Percentiles rank a stretch among this genome's conserved stretches.
These are phyloP conservation scores for Eleutherodactylus coqui DNA, from an alignment of 2,797 vertebrate genomes.

Conservation along the genomic window DNA sequence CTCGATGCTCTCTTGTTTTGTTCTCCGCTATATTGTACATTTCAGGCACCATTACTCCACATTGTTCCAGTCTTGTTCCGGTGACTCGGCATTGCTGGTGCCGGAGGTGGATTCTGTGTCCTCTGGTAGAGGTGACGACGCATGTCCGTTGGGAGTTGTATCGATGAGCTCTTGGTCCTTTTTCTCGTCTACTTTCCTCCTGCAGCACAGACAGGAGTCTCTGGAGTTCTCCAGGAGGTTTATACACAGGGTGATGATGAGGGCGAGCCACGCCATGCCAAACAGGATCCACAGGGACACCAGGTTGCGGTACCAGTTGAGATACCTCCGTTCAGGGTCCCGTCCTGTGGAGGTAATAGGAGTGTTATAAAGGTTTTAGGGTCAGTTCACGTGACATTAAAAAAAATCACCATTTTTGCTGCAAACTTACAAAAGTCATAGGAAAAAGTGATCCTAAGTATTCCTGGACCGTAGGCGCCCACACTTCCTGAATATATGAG, in stretches of 20 bases:
- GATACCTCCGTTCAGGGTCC: constrained; percentile 81
- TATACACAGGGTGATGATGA: constrained; percentile 87
- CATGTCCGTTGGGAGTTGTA: constrained; percentile 40
- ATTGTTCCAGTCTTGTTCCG: not conserved
- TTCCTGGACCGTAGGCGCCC: no score
- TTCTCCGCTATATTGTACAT: no score
- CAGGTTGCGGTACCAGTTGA: constrained; percentile 85
- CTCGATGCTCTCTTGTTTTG: no score
- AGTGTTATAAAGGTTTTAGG: not conserved
- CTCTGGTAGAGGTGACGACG: not conserved
- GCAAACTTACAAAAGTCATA: no score
- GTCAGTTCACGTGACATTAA: no score
- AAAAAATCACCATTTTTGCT: no score
- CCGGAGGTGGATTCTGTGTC: constrained; percentile 8
- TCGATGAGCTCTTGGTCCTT: constrained; percentile 64
- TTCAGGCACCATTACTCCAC: not conserved
- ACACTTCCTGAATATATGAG: no score
- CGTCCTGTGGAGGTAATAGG: constrained; percentile 74
- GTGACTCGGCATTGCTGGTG: not conserved
- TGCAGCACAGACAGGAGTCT: constrained; percentile 64
- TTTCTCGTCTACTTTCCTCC: constrained; percentile 28
- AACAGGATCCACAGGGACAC: constrained; percentile 93
- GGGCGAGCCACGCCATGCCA: constrained; percentile 90
- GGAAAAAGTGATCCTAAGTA: no score
- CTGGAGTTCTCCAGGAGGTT: constrained; percentile 82